Evolutionary conservation across 2,113 vertebrate species (phyloP).

Genomic region (Sitta europaea): DNA sequence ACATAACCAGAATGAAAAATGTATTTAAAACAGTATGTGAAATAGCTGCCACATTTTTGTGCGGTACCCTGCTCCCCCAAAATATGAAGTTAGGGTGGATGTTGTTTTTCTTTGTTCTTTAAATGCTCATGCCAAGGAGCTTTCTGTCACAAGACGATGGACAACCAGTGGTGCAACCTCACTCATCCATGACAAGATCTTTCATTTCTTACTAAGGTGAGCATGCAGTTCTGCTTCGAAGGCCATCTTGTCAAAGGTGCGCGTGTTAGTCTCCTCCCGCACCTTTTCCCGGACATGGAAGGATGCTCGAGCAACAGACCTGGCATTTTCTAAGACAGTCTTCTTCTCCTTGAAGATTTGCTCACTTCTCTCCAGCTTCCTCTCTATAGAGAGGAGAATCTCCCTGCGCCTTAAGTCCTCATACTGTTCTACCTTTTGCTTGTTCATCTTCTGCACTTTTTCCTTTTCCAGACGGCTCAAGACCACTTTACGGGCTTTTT

Average conservation of each 20-base stretch:
- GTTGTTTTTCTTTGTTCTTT: background rate
- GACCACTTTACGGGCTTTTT: slow-evolving; percentile 85
- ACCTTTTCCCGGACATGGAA: slow-evolving; percentile 95
- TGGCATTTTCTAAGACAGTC: slow-evolving; percentile 90
- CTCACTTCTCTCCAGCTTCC: slow-evolving; percentile 94
- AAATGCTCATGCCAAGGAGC: background rate
- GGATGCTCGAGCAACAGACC: slow-evolving; percentile 90
- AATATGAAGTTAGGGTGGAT: background rate
- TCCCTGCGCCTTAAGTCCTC: slow-evolving; percentile 86
- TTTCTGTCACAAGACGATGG: background rate
- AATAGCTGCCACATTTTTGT: slow-evolving; percentile 63
- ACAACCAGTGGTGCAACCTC: background rate
- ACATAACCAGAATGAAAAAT: background rate
- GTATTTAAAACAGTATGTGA: background rate
- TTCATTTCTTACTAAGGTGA: slow-evolving; percentile 87
- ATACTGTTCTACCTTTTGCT: slow-evolving; percentile 87
- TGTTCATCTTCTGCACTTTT: slow-evolving; percentile 86
- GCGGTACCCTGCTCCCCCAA: slow-evolving; percentile 28
- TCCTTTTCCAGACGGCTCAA: slow-evolving; percentile 91
- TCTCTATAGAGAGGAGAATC: slow-evolving; percentile 91
- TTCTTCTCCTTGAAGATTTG: slow-evolving; percentile 90
- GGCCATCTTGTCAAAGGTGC: slow-evolving; percentile 97
- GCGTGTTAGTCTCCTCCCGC: slow-evolving; percentile 89
- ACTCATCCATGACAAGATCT: background rate
- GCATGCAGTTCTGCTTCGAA: slow-evolving; percentile 92